Conservation (phyloP, 35 echinoderm and acorn worm genomes). For the Lytechinus variegatus region DNA sequence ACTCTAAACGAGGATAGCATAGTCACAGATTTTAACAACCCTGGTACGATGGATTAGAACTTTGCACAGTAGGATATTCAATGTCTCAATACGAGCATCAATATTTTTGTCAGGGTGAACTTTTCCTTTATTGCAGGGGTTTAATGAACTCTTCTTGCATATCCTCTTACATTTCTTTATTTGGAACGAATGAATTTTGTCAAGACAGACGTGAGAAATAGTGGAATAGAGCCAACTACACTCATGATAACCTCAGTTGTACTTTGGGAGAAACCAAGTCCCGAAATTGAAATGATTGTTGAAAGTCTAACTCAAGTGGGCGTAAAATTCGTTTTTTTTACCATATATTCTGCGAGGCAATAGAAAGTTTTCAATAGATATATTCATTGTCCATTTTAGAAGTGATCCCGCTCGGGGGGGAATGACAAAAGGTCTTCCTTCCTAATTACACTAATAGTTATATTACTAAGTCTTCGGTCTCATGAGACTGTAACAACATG, state of each 20-base stretch:
- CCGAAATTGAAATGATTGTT: not conserved
- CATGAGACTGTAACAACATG: not conserved
- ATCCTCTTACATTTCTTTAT: no score
- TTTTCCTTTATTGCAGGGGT: no score
- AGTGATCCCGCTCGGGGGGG: not conserved
- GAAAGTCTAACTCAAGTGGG: not conserved
- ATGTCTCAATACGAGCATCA: no score
- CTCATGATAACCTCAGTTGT: not conserved
- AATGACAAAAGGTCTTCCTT: not conserved
- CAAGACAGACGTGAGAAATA: no score
- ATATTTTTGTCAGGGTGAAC: no score
- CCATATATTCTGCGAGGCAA: not conserved
- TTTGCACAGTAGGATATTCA: no score
- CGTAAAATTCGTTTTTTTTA: not conserved
- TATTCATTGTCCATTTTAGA: not conserved
- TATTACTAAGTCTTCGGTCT: not conserved
- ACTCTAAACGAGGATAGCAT: no score
- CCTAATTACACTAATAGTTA: not conserved
- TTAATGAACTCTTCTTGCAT: no score
- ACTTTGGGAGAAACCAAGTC: not conserved
- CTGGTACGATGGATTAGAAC: no score
- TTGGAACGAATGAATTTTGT: no score
- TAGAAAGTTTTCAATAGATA: not conserved
- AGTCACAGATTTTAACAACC: no score
- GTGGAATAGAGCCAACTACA: no score